Percentiles rank a stretch among this genome's conserved stretches.
Conservation (phyloP, 2,113 vertebrate species). For the Scytalopus superciliaris region DNA sequence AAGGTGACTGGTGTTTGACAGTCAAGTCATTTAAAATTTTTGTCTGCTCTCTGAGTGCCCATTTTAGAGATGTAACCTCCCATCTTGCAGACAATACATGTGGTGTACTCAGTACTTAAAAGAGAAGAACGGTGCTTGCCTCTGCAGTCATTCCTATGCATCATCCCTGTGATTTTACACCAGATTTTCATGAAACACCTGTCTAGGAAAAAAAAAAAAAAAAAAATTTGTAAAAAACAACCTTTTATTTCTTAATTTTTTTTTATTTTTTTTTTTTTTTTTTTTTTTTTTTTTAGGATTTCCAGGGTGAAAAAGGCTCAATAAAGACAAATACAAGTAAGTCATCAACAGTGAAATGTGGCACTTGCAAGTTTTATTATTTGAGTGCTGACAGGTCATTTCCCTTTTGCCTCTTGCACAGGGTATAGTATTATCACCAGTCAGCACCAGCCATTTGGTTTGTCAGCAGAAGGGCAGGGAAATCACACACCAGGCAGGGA, state of each 20-base stretch:
- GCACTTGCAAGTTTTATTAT: background rate
- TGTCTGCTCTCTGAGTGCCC: background rate
- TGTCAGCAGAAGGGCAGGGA: constrained; percentile 58
- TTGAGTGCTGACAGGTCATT: constrained; percentile 36
- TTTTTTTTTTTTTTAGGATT: background rate
- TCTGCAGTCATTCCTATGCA: background rate
- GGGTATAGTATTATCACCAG: constrained; percentile 22
- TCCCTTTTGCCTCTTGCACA: constrained; percentile 25
- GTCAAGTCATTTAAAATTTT: background rate
- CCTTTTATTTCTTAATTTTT: background rate
- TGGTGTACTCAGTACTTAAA: background rate
- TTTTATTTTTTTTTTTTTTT: background rate
- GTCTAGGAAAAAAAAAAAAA: background rate
- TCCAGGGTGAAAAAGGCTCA: background rate
- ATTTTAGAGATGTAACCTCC: background rate
- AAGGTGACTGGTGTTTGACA: background rate
- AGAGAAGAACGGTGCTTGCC: background rate
- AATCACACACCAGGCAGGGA: constrained; percentile 53
- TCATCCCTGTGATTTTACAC: background rate
- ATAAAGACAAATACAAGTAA: background rate
- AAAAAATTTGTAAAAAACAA: background rate
- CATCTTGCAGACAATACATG: background rate
- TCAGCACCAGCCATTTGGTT: constrained; percentile 33
- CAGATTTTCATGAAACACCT: background rate
- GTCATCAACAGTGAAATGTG: background rate